Conservation (phyloP, 2,888 invertebrate species). For the Synergus japonicus region DNA sequence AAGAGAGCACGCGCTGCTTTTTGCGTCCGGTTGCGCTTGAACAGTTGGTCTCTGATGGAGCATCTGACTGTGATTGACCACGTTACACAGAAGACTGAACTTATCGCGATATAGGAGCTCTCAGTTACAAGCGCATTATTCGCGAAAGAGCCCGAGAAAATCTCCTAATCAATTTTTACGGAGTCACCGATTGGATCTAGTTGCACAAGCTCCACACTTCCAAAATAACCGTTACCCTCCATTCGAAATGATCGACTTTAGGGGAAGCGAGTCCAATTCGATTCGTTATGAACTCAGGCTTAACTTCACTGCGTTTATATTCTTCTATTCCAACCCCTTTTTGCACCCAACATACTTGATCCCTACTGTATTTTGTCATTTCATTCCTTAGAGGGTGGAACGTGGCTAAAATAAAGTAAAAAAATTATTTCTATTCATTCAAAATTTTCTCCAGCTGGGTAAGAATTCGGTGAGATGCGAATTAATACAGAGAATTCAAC, state of each 20-base stretch:
- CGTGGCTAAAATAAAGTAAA: not conserved
- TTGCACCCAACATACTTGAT: not conserved
- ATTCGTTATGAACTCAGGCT: slow-evolving; percentile 6
- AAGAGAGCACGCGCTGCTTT: slow-evolving; percentile 30
- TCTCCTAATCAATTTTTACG: slow-evolving; percentile 65
- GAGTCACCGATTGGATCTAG: slow-evolving; percentile 58
- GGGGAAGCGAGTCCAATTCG: slow-evolving; percentile 13
- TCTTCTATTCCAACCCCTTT: not conserved
- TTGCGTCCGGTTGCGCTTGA: slow-evolving; percentile 49
- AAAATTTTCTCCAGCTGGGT: too few species aligned
- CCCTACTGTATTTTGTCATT: not conserved
- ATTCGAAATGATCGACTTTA: slow-evolving; percentile 23
- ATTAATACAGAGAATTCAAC: too few species aligned
- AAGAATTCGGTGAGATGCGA: too few species aligned
- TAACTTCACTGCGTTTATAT: slow-evolving; percentile 27
- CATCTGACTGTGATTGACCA: slow-evolving; percentile 70
- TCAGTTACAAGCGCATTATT: slow-evolving; percentile 48
- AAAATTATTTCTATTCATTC: not conserved
- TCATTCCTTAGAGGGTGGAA: not conserved
- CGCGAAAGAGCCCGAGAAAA: slow-evolving; percentile 60
- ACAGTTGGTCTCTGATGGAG: slow-evolving; percentile 69
- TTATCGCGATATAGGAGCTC: slow-evolving; percentile 61
- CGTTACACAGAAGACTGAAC: slow-evolving; percentile 64
- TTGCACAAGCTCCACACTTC: slow-evolving; percentile 53
- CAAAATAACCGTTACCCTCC: not conserved